A percentile compares a stretch with the other conserved stretches of the same genome.
Conservation (phyloP, 1,140 invertebrate species). For the Eumeta japonica region DNA sequence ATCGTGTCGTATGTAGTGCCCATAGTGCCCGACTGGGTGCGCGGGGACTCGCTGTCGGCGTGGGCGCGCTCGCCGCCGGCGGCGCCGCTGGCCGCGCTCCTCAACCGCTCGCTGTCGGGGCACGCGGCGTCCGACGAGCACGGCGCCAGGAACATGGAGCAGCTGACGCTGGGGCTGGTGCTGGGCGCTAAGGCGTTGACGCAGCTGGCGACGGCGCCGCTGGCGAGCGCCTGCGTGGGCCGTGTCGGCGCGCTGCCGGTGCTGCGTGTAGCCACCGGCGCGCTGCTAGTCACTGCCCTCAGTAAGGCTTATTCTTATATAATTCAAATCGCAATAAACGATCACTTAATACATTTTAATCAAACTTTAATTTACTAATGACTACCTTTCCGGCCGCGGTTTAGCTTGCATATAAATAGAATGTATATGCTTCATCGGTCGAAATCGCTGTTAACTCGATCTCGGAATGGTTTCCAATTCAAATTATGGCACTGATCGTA, state of each 20-base stretch:
- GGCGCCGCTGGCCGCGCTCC: conserved; percentile 26
- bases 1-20: conserved; percentile 24
- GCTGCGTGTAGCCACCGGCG: conserved; percentile 21
- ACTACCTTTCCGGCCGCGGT: too few species aligned
- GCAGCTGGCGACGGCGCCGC: conserved; percentile 26
- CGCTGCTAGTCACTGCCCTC: conserved; percentile 22
- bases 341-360: too few species aligned
- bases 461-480: too few species aligned
- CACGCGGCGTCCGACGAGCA: conserved; percentile 14
- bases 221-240: conserved; percentile 24
- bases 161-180: conserved; percentile 29
- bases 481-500: too few species aligned
- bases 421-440: too few species aligned
- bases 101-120: conserved; percentile 29
- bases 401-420: too few species aligned
- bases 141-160: too few species aligned
- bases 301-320: conserved; percentile 11
- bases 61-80: conserved; percentile 29
- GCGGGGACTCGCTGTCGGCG: conserved; percentile 31
- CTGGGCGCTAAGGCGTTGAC: conserved; percentile 32
- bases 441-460: too few species aligned
- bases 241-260: conserved; percentile 22
- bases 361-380: too few species aligned
- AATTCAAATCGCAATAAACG: background rate
- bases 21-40: conserved; percentile 45